Base-by-base conservation (phyloP, 2,797 vertebrate genomes). In the Microctenopoma steveboyesi region DNA sequence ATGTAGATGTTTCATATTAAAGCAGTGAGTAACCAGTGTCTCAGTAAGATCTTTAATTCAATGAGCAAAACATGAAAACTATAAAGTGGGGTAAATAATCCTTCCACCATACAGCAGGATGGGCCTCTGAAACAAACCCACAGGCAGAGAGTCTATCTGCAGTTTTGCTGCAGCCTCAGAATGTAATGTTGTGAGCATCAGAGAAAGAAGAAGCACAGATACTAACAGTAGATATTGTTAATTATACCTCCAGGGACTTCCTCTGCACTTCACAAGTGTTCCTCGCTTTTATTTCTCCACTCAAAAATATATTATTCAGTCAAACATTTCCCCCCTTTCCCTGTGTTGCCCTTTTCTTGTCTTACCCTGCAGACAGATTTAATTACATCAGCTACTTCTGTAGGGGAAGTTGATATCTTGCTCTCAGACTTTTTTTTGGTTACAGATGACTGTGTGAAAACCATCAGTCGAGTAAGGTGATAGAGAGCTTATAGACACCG, bases 211-310 rank as follows among this genome's bases (percentile, higher is more conserved):
- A 49, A 39, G 55, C 49, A 61, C 28, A 58, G 62, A 80, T 53
- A 69, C 58, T 50, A 67, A 79, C 42, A 47, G 61, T 73, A 86
- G 73, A 81, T 83, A 79, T 84, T 86, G 82, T 89, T 93, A 91
- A 93, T 91, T 90, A 75, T 53, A 72, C 79, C 90, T 83, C 83
- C 57, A 15, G 86, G 82, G 89, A 92, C 69, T 68, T 74, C 55
- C 48, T 39, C 56, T 81, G 52, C 73, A 70, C 73, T 81, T 89
- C 87, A 81, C 72, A 78, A 81, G 72, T 68, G 42, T 66, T 22
- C 56, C 66, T 73, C 63, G 68, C 39, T 67, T 82, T 80, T 83
- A 55, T 85, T 78, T 68, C 70, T 78, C 67, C 45, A 60, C 65
- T 70, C 11, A 22, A 76, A 56, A 75, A 86, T 82, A 58, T 68